Percentiles rank a stretch among this genome's conserved stretches.
phyloP scores from a whole-genome alignment of 2,888 invertebrate species.

The Ametastegia equiseti region DNA sequence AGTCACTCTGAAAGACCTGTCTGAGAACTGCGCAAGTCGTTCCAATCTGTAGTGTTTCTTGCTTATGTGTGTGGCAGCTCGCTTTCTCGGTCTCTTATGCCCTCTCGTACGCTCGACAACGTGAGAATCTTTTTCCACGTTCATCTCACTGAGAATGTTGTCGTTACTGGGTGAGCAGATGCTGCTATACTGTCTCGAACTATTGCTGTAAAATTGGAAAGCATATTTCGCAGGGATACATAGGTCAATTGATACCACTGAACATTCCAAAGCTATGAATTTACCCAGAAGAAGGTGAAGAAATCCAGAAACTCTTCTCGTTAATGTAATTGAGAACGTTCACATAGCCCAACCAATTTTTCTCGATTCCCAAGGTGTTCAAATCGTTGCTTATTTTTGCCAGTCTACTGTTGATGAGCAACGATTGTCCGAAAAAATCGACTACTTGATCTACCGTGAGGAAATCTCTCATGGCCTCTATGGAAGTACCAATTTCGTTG shows the following conservation, averaged over 20 bases:
- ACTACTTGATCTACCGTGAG: conserved; percentile 59
- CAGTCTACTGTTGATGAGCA: conserved; percentile 62
- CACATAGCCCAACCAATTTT: conserved; percentile 56
- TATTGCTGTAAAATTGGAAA: background rate
- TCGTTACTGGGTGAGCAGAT: background rate
- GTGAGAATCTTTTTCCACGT: conserved; percentile 5
- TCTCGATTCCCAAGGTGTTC: conserved; percentile 58
- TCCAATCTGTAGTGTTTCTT: conserved; percentile 37
- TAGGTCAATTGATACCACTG: background rate
- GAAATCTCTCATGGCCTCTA: conserved; percentile 54
- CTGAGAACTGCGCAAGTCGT: conserved; percentile 22
- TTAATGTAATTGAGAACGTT: conserved; percentile 61
- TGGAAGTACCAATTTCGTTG: conserved; percentile 40
- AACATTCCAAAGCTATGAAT: background rate
- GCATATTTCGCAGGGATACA: background rate
- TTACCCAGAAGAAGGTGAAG: conserved; percentile 18
- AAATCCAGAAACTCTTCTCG: conserved; percentile 61
- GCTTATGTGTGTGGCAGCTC: conserved; percentile 20
- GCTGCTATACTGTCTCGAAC: conserved; percentile 23
- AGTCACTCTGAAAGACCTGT: conserved; percentile 31
- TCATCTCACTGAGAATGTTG: conserved; percentile 1
- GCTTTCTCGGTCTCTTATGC: conserved; percentile 23
- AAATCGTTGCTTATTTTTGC: conserved; percentile 61
- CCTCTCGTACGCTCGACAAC: background rate
- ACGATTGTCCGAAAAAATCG: conserved; percentile 62